These are phyloP conservation scores for Mercenaria mercenaria DNA, from an alignment of 1,140 invertebrate genomes.

Conservation along the genomic window DNA sequence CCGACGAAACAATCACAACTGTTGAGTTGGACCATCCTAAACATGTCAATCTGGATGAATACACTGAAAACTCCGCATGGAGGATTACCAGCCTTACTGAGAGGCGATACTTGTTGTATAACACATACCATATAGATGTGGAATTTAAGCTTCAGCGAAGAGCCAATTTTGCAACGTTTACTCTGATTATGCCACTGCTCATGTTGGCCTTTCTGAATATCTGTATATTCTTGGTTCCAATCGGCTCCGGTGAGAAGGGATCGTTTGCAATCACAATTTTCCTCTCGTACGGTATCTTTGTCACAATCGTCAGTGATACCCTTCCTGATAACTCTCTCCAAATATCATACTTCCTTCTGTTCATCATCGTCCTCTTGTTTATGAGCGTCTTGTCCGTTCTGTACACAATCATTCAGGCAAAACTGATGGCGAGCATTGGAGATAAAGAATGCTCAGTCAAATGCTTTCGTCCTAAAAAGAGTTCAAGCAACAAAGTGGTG, in stretches of 20 bases:
- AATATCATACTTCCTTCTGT: slow-evolving; percentile 35
- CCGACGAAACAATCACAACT: slow-evolving; percentile 15
- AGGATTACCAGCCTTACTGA: neutral
- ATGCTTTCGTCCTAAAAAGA: neutral
- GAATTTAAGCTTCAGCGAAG: slow-evolving; percentile 15
- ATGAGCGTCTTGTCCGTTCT: slow-evolving; percentile 42
- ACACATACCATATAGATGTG: neutral
- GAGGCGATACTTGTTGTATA: neutral
- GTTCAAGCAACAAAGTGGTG: neutral
- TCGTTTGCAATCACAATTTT: slow-evolving; percentile 51
- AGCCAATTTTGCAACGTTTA: slow-evolving; percentile 34
- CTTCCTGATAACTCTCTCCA: slow-evolving; percentile 49
- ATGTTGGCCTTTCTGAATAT: slow-evolving; percentile 48
- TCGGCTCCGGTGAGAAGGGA: slow-evolving; percentile 51
- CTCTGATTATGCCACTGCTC: slow-evolving; percentile 26
- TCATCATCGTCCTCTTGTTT: slow-evolving; percentile 29
- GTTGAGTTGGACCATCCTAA: neutral
- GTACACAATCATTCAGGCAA: slow-evolving; percentile 37
- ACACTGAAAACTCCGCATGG: slow-evolving; percentile 48
- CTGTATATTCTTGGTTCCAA: slow-evolving; percentile 42
- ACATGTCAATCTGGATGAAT: neutral
- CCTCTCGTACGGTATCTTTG: slow-evolving; percentile 49
- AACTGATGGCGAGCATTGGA: neutral
- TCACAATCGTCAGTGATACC: slow-evolving; percentile 29
- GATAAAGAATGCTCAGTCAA: neutral